Base-by-base conservation (phyloP, 2,797 vertebrate genomes). In the Falco peregrinus region DNA sequence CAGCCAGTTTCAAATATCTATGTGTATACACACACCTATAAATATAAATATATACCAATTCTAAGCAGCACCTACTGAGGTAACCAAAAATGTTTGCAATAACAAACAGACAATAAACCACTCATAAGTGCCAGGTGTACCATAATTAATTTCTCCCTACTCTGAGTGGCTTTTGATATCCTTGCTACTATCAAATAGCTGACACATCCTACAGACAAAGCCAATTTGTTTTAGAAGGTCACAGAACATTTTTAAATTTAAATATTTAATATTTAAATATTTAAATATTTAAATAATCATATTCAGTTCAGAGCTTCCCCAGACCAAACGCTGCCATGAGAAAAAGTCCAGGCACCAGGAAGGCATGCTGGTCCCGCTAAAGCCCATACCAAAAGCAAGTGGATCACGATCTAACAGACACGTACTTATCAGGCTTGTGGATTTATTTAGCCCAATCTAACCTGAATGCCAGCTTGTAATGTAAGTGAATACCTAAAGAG, bases 21-120 rank as follows among this genome's bases (percentile, higher is more conserved):
- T 15, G 17, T 25, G 29, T 19, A 21, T 15, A 37, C 16, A 26
- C 17, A 64, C 7, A 48, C 13, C 45, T 13, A 61, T 14, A 53
- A 13, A 18, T 28, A 64, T 5, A 61, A 84, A 91, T 43, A 77
- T 31, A 56, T 63, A 19, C 64, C 75, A 31, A 35, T 57, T 64
- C 87, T 57, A 70, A 87, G 78, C 87, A 80, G 78, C 85, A 87
- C 71, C 93, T 93, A 29, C 70, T 77, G 75, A 60, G 78, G 76
- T 19, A 47, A 87, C 82, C 51, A 39, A 60, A 86, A 56, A 65
- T 86, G 81, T 84, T 37, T 96, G 84, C 48, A 25, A 39, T 39
- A 39, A 39, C 37, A 39, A 39, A 39, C 84, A 48, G 50, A 68
- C 56, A 65, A 68, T 54, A 69, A 88, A 84, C 53, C 25, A 10